Evolutionary conservation across 37 sponge, comb jelly and placozoan genomes (phyloP).

Genomic region (Mnemiopsis leidyi): DNA sequence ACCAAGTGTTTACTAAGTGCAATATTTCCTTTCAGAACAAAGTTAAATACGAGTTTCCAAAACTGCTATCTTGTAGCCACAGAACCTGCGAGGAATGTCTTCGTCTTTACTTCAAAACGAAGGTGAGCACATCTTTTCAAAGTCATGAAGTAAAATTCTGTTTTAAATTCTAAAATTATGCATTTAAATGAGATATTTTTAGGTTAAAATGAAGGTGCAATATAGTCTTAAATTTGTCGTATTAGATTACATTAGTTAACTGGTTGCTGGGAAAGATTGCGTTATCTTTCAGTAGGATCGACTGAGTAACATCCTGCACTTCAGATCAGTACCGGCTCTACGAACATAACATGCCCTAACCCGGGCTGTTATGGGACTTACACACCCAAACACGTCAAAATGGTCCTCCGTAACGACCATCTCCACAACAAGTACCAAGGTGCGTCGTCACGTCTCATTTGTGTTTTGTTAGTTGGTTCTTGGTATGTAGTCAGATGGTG

Average conservation of each 20-base stretch:
- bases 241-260: too few species aligned
- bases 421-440: constrained; percentile 64
- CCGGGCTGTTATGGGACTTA: constrained; percentile 54
- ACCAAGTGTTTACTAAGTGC: too few species aligned
- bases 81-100: constrained; percentile 50
- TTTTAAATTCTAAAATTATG: too few species aligned
- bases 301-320: background rate
- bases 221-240: too few species aligned
- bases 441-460: background rate
- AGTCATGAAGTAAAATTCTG: too few species aligned
- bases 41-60: constrained; percentile 41
- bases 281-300: too few species aligned
- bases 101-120: constrained; percentile 10
- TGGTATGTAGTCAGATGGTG: too few species aligned
- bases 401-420: constrained; percentile 22
- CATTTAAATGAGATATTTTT: too few species aligned
- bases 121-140: too few species aligned
- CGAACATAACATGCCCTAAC: constrained; percentile 54
- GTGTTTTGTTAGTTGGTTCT: too few species aligned
- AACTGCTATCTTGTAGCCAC: constrained; percentile 8
- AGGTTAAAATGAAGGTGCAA: too few species aligned
- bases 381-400: constrained; percentile 26
- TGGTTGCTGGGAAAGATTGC: too few species aligned
- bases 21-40: constrained; percentile 16
- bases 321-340: constrained; percentile 37